Percentiles rank a stretch among this genome's conserved stretches.
These are phyloP conservation scores for Capra hircus DNA, from an alignment of 2,113 vertebrate genomes.

Conservation along the genomic window DNA sequence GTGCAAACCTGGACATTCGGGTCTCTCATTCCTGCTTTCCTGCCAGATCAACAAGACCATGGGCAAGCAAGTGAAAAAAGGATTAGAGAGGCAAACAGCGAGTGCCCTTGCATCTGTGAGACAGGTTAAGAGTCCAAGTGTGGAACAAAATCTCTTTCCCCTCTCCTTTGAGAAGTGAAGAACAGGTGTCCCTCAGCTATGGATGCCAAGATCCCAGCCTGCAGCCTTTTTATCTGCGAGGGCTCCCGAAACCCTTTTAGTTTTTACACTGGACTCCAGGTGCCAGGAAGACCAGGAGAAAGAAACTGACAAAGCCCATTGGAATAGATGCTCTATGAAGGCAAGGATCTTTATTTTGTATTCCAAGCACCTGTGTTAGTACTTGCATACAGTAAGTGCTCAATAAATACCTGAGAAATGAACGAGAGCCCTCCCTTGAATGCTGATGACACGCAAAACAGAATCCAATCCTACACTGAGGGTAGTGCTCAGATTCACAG, in stretches of 20 bases:
- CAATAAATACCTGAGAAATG: background rate
- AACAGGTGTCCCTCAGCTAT: background rate
- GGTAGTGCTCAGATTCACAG: background rate
- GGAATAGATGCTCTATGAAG: background rate
- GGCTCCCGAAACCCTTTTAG: background rate
- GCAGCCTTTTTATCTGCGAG: background rate
- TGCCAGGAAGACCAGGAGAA: background rate
- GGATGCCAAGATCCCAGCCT: background rate
- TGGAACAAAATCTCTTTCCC: background rate
- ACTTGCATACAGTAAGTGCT: background rate
- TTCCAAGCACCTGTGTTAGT: background rate
- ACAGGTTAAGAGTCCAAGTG: background rate
- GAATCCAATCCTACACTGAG: background rate
- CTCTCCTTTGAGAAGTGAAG: background rate
- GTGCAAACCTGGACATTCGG: no score
- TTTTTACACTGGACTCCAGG: background rate
- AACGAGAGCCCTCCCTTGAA: background rate
- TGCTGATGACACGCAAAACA: background rate
- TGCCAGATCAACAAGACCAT: background rate
- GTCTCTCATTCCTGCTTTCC: background rate
- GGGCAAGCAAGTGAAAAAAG: no score
- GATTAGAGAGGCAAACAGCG: background rate
- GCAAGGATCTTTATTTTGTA: background rate
- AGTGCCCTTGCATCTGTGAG: background rate
- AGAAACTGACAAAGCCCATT: background rate